Evolutionary conservation across 2,113 vertebrate species (phyloP).

Genomic region (Chaenogobius annularis): DNA sequence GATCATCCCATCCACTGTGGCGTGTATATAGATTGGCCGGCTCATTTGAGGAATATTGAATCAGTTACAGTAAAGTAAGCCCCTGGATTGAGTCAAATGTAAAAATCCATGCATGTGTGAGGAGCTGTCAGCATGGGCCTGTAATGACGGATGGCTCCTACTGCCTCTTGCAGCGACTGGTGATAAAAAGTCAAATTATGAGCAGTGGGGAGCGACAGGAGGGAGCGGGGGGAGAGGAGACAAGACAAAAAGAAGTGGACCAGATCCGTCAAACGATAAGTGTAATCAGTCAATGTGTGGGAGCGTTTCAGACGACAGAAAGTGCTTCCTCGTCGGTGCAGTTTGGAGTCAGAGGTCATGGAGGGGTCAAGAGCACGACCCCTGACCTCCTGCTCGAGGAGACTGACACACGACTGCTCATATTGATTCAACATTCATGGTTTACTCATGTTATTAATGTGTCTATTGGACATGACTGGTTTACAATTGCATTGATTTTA

Average conservation of each 20-base stretch:
- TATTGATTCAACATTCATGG: conserved; percentile 48
- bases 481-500: conserved; percentile 37
- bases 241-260: conserved; percentile 58
- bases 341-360: conserved; percentile 64
- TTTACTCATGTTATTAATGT: conserved; percentile 55
- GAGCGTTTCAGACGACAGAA: conserved; percentile 45
- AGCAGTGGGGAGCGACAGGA: conserved; percentile 54
- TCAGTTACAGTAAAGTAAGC: conserved; percentile 84
- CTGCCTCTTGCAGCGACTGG: conserved; percentile 67
- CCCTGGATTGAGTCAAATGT: conserved; percentile 79
- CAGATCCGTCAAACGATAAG: conserved; percentile 70
- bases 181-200: conserved; percentile 78
- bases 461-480: conserved; percentile 36
- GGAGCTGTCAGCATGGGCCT: conserved; percentile 73
- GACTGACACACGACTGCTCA: conserved; percentile 26
- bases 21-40: conserved; percentile 61
- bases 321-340: conserved; percentile 65
- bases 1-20: conserved; percentile 76
- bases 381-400: conserved; percentile 46
- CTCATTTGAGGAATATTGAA: conserved; percentile 83
- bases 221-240: conserved; percentile 35
- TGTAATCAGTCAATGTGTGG: conserved; percentile 66
- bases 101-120: conserved; percentile 83
- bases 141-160: conserved; percentile 74
- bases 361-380: conserved; percentile 75